These are phyloP conservation scores for Pseudorhombus dupliciocellatus DNA, from an alignment of 2,113 vertebrate genomes.

Conservation along the genomic window DNA sequence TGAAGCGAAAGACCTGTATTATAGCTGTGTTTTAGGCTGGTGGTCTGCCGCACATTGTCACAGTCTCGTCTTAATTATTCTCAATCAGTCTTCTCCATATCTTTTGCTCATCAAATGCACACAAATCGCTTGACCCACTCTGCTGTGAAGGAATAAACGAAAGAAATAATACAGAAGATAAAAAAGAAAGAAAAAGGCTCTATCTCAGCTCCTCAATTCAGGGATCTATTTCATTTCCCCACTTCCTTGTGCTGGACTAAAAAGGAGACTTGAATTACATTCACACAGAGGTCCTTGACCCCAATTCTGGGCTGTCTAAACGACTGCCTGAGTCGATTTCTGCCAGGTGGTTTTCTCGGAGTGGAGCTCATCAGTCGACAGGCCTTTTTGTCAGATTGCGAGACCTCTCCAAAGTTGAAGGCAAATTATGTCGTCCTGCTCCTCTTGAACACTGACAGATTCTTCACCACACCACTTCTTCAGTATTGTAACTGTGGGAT, in stretches of 20 bases:
- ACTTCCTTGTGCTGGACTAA: slow-evolving; percentile 7
- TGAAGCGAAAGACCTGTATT: neutral
- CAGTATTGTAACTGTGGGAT: neutral
- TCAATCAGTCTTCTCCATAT: neutral
- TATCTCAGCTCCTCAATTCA: slow-evolving; percentile 4
- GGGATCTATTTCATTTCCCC: slow-evolving; percentile 46
- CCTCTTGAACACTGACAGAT: neutral
- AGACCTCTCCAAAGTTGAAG: slow-evolving; percentile 41
- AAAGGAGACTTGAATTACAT: slow-evolving; percentile 58
- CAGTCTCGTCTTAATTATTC: neutral
- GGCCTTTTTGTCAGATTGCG: slow-evolving; percentile 38
- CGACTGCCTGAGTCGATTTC: slow-evolving; percentile 65
- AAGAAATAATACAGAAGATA: neutral
- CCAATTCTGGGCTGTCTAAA: slow-evolving; percentile 63
- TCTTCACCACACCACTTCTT: neutral
- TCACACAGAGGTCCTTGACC: slow-evolving; percentile 57
- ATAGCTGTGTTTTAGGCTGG: neutral
- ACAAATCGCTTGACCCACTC: neutral
- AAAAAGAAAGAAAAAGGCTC: neutral
- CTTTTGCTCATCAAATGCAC: neutral
- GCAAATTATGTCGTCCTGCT: slow-evolving; percentile 26
- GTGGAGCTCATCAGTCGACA: slow-evolving; percentile 38
- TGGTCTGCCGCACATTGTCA: neutral
- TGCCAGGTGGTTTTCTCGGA: slow-evolving; percentile 41
- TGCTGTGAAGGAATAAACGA: neutral